Base-by-base conservation (phyloP, 1,140 invertebrate genomes). In the Goniozus legneri region DNA sequence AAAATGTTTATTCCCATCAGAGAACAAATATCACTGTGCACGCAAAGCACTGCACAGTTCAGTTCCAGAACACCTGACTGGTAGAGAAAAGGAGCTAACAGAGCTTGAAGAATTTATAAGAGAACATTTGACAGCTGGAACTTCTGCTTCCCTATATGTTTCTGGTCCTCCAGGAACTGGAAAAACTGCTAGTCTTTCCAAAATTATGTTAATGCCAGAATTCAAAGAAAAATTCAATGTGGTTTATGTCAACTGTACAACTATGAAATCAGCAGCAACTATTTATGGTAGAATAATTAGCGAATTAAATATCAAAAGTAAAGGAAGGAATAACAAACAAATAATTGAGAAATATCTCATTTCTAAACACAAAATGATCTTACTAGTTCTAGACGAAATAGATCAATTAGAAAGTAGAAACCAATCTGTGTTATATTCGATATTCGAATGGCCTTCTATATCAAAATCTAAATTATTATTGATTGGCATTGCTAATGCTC, bases 81-180 rank as follows among this genome's bases (percentile, higher is more conserved):
- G 91, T 7, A 76, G 95, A 44, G 89, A 95, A 62, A 72, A 78
- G 33, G 88, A 98, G 74, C 78, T 89, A 2, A 58, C 76, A 1
- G 79, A 84, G 51, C 74, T 98, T 3, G 75, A 79, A 12, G 66
- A 76, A 0, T 93, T 92, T 71, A 77, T 98, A 14, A 67, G 65
- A 16, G 66, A 78, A 10, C 84, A 88, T 66, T 60, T 95, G 14
- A 63, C 82, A 0, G 78, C 80, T 1, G 74, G 84, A 52, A 78
- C 76, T 30, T 87, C 92, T 0, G 87, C 86, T 8, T 91, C 90
- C 21, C 64, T 98, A 10, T 98, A 98, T 69, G 84, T 98, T 21
- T 96, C 93, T 38, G 96, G 95, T 8, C 89, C 92, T 20, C 95
- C 94, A 2, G 96, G 96, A 10, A 98, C 95, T 13, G 96, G 96